Evolutionary conservation across 2,888 invertebrate genomes (phyloP).

Genomic region (Morpho helenor): DNA sequence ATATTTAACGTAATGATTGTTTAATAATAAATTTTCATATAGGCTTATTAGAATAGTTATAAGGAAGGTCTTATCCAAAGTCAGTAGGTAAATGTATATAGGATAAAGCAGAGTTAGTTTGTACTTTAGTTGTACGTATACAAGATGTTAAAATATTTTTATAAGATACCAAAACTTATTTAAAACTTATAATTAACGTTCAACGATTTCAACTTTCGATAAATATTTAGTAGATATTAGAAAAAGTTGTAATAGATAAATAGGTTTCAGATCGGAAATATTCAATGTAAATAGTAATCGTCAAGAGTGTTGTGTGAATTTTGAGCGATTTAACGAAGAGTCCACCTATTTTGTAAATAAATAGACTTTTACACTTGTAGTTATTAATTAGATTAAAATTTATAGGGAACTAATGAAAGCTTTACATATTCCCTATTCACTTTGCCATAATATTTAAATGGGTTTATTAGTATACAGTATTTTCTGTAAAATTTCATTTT

Average conservation of each 20-base stretch:
- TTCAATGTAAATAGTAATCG: conserved; percentile 38
- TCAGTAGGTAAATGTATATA: conserved; percentile 52
- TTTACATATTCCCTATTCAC: conserved; percentile 44
- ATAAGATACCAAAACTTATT: conserved; percentile 54
- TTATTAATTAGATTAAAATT: conserved; percentile 43
- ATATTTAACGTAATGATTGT: no score
- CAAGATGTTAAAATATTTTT: conserved; percentile 47
- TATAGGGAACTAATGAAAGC: conserved; percentile 56
- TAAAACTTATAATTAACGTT: conserved; percentile 14
- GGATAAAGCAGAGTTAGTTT: conserved; percentile 21
- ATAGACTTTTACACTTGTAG: conserved; percentile 69
- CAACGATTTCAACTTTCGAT: conserved; percentile 14
- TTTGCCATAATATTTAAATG: conserved; percentile 48
- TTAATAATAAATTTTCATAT: neutral
- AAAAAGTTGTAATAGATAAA: conserved; percentile 16
- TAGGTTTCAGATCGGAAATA: conserved; percentile 23
- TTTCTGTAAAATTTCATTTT: neutral
- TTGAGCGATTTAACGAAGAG: conserved; percentile 71
- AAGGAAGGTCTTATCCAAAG: conserved; percentile 38
- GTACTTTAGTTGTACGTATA: conserved; percentile 21
- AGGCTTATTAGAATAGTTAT: conserved; percentile 12
- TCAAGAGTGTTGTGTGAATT: conserved; percentile 62
- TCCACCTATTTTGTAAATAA: conserved; percentile 78
- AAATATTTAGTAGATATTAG: conserved; percentile 4
- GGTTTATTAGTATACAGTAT: conserved; percentile 9